Conservation (phyloP, 2,797 vertebrate species). For the Eulemur coronatus region DNA sequence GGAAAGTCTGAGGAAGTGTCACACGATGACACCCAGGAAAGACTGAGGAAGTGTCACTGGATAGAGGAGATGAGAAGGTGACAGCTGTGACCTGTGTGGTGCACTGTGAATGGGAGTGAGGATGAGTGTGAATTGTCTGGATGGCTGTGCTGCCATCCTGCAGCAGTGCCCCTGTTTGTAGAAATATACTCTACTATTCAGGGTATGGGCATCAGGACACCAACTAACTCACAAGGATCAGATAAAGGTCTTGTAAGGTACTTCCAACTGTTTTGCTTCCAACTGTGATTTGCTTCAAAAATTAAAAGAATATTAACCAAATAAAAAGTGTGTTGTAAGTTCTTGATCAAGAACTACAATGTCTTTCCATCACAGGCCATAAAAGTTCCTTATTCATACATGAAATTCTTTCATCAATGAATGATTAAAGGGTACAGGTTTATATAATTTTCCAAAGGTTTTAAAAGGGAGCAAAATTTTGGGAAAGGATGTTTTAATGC, state of each 20-base stretch:
- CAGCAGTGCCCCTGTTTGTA: background rate
- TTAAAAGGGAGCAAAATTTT: background rate
- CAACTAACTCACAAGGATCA: background rate
- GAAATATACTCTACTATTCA: background rate
- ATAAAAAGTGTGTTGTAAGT: background rate
- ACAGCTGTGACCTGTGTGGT: background rate
- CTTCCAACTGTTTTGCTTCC: background rate
- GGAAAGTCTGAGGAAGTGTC: too few relatives aligned
- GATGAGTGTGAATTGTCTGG: background rate
- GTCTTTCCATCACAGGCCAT: background rate
- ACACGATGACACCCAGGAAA: too few relatives aligned
- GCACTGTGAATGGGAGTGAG: accelerated
- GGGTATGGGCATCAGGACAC: background rate
- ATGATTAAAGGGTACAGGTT: background rate
- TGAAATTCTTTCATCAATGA: background rate
- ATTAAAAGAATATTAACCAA: background rate
- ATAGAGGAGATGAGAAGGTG: background rate
- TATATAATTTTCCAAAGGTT: background rate
- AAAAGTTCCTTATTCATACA: background rate
- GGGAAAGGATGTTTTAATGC: background rate
- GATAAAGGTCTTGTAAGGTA: background rate
- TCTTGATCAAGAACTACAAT: background rate
- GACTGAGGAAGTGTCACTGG: background rate
- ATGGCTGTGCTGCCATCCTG: background rate
- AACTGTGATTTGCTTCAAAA: background rate